Base-by-base conservation (phyloP, 2,113 vertebrate genomes). In the Burhinus bistriatus region DNA sequence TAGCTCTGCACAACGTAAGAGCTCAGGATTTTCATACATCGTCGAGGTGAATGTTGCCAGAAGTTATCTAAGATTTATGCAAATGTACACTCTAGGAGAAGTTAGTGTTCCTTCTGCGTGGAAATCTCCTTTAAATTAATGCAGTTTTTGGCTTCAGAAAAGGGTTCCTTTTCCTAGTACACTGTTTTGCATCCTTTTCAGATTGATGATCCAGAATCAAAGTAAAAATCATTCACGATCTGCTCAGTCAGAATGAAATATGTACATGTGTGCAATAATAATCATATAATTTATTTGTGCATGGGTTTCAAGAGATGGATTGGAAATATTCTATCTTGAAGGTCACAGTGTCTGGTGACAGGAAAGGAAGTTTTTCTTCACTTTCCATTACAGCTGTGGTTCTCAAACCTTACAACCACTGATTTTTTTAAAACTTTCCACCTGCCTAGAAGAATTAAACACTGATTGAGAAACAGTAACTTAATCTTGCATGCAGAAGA, bases 61-160 rank as follows among this genome's bases (percentile, higher is more conserved):
- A 90, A 92, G 8, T 93, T 90, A 95, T 75, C 80, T 81, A 75
- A 90, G 75, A 90, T 94, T 90, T 89, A 92, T 95, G 92, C 69
- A 96, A 92, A 95, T 65, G 7, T 22, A 80, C 42, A 62, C 9
- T 78, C 47, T 57, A 89, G 49, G 36, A 93, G 38, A 93, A 87
- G n/a, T 7, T 44, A 83, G 30, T 0, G 1, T 55, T 90, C 38
- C 29, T 92, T 70, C 71, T 86, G 76, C 5, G 4, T 62, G 23
- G 55, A 90, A 95, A 95, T 93, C 2, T 68, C 59, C 55, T 69
- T 40, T 55, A 73, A 94, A 94, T 86, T 93, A 92, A 90, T 64
- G 26, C n/a, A 55, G 9, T 1, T 70, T 92, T 90, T 90, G 6
- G 45, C 79, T 90, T 92, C 59, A 88, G 79, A 80, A 92, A 49